Conservation (phyloP, 2,113 vertebrate species). For the Myotis lucifugus region DNA sequence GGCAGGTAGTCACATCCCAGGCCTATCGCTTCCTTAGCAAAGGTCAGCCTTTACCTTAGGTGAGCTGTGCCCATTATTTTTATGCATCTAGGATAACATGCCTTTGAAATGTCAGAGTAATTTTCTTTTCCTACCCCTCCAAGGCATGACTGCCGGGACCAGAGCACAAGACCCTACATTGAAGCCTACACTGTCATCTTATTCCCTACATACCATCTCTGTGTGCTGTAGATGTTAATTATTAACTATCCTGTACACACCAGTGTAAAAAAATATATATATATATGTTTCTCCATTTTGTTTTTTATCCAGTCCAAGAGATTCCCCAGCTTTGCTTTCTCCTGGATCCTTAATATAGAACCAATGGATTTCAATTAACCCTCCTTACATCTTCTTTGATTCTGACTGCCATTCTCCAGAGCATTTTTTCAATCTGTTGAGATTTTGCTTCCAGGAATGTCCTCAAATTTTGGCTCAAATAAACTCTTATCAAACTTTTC, state of each 20-base stretch:
- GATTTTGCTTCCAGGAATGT: neutral
- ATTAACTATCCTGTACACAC: neutral
- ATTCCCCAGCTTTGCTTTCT: neutral
- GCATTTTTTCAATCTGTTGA: neutral
- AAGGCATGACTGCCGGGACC: neutral
- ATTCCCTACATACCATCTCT: neutral
- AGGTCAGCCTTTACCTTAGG: neutral
- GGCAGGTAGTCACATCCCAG: neutral
- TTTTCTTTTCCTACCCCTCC: neutral
- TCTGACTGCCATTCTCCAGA: neutral
- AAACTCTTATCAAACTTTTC: neutral
- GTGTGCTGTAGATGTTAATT: neutral
- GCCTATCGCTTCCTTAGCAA: neutral
- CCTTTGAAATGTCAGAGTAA: neutral
- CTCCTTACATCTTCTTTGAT: neutral
- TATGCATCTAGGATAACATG: neutral
- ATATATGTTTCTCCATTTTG: neutral
- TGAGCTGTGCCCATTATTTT: neutral
- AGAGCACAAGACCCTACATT: neutral
- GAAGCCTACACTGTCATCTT: neutral
- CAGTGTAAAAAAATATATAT: neutral
- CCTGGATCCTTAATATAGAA: neutral
- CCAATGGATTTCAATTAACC: neutral
- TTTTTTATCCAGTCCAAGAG: neutral
- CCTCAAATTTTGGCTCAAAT: neutral